Evolutionary conservation across 1,140 invertebrate genomes (phyloP).

Genomic region (Araneus ventricosus): DNA sequence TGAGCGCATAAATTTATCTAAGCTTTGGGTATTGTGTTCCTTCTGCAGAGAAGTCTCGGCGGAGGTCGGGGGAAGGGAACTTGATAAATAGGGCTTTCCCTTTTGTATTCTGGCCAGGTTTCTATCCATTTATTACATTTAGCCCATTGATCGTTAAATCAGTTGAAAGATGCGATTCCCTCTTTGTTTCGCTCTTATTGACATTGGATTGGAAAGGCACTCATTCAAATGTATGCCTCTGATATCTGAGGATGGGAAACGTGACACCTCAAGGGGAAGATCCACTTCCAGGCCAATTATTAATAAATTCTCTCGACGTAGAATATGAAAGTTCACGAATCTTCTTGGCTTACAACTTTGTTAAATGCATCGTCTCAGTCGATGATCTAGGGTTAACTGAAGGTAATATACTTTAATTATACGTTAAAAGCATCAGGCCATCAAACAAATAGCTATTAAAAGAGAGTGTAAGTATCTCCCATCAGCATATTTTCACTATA

Average conservation of each 20-base stretch:
- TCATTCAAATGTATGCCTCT: slow-evolving; percentile 45
- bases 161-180: slow-evolving; percentile 70
- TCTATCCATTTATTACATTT: slow-evolving; percentile 74
- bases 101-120: slow-evolving; percentile 73
- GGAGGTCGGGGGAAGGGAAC: slow-evolving; percentile 37
- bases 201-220: slow-evolving; percentile 52
- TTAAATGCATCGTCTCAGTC: no score
- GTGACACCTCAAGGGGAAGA: no score
- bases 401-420: no score
- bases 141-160: slow-evolving; percentile 71
- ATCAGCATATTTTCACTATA: no score
- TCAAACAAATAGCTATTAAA: no score
- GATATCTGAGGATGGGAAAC: neutral
- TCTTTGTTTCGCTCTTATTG: slow-evolving; percentile 60
- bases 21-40: slow-evolving; percentile 71
- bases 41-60: slow-evolving; percentile 47
- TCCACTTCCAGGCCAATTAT: no score
- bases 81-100: slow-evolving; percentile 75
- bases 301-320: no score
- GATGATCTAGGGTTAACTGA: no score
- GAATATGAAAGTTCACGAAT: no score
- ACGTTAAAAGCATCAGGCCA: no score
- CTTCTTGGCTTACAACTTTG: no score
- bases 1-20: slow-evolving; percentile 74
- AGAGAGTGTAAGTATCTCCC: no score